Conservation (phyloP, 1,140 invertebrate species). For the Bombus pascuorum region DNA sequence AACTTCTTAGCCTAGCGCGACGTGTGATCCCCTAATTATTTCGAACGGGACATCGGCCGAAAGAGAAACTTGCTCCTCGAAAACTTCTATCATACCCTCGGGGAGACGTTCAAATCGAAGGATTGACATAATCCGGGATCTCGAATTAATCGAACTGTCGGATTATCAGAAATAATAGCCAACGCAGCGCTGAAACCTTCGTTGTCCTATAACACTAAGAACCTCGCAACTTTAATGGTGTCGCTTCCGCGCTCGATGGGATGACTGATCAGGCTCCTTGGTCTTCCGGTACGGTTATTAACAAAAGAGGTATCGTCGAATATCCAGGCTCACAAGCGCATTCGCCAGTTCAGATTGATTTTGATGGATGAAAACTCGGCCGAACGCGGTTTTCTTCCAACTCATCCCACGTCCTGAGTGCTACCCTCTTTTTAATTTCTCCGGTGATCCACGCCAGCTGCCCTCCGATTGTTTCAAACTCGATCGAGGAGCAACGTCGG, state of each 20-base stretch:
- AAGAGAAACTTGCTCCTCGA: not conserved
- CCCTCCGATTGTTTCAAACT: not conserved
- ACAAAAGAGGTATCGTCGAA: not conserved
- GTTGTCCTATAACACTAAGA: not conserved
- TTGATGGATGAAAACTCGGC: constrained; percentile 72
- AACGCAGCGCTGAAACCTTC: not conserved
- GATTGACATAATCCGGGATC: constrained; percentile 58
- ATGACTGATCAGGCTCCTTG: not conserved
- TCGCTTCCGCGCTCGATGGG: not conserved
- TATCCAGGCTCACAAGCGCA: constrained; percentile 49
- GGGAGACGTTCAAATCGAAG: not conserved
- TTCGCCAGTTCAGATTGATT: constrained; percentile 67
- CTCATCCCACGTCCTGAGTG: too few relatives aligned
- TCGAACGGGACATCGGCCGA: not conserved
- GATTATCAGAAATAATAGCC: constrained; percentile 62
- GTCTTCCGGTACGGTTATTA: not conserved
- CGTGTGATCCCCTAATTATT: not conserved
- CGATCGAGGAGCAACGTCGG: not conserved
- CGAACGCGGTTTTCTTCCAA: constrained; percentile 10
- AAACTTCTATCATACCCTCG: too few relatives aligned
- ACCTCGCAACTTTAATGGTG: not conserved
- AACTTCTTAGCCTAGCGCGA: too few relatives aligned
- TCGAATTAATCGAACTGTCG: constrained; percentile 60
- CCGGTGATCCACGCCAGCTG: constrained; percentile 24
- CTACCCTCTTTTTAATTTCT: constrained; percentile 4